phyloP scores from a whole-genome alignment of 92 coral and sea anemone species.

The Phenganax subtilis region DNA sequence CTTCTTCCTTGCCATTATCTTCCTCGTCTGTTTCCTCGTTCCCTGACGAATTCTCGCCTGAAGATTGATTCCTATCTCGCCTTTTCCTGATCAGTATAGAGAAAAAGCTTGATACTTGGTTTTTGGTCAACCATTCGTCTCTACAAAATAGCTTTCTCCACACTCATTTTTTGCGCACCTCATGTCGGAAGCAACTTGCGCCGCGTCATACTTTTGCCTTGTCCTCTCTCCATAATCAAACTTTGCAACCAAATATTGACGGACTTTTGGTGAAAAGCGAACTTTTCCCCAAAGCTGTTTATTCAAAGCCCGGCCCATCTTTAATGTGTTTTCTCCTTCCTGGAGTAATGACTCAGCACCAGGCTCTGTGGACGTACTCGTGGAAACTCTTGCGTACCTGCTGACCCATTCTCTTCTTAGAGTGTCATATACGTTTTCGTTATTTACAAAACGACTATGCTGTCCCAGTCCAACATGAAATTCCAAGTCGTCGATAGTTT shows the following conservation, averaged over 20 bases:
- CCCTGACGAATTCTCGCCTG: not conserved
- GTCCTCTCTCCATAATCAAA: constrained; percentile 43
- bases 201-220: constrained; percentile 41
- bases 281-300: constrained; percentile 15
- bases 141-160: constrained; percentile 31
- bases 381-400: constrained; percentile 5
- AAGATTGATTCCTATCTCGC: not conserved
- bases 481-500: constrained; percentile 45
- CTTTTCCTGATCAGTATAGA: not conserved
- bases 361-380: not conserved
- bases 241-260: constrained; percentile 42
- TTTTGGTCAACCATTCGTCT: constrained; percentile 48
- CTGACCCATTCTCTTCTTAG: constrained; percentile 44
- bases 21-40: not conserved
- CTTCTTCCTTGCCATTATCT: not conserved
- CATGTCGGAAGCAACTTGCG: constrained; percentile 45
- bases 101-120: constrained; percentile 40
- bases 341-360: not conserved
- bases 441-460: constrained; percentile 14
- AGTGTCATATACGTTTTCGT: constrained; percentile 37
- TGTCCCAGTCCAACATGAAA: constrained; percentile 53
- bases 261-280: constrained; percentile 28
- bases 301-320: constrained; percentile 43
- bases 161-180: constrained; percentile 36
- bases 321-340: constrained; percentile 2